Base-by-base conservation (phyloP, 2,888 invertebrate genomes). In the Peribatodes rhomboidaria region DNA sequence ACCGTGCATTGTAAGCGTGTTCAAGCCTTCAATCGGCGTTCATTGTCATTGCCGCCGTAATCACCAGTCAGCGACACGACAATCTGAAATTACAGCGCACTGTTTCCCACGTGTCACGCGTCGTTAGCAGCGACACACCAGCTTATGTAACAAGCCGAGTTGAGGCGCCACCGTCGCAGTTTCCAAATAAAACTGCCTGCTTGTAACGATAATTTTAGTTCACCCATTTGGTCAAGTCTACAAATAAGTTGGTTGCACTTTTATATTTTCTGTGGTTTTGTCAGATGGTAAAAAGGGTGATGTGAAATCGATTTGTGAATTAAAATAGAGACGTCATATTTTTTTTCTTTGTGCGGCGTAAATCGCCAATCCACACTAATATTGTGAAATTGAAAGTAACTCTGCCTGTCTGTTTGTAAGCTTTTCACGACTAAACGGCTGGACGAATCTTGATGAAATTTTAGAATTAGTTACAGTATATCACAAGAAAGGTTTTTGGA, bases 51-150 rank as follows among this genome's bases (percentile, higher is more conserved):
- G 82, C 70, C 79, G 71, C 68, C 68, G 54, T 81, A 79, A 83
- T 80, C 71, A 70, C 60, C 54, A 60, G 20, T 20, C 74, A 73
- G 75, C 74, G 65, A 71, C 71, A 69, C 56, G 58, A 42, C 73
- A 84, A 85, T 84, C 76, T 74, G 72, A 84, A 84, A 86, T 85
- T 80, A 83, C 76, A 75, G 79, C 47, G 27, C 16, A 31, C 39
- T 31, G 31, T 54, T 54, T 61, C 67, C 64, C 68, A 68, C 65
- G 46, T 49, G 53, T 60, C 60, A 60, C 52, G 53, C 42, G 44
- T 60, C 52, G 60, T 46, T 60, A 53, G 16, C 47, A 20, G 2
- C 14, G 7, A 41, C 9, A 10, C 8, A 54, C 41, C 31, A 37
- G 7, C 16, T 33, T 7, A 16, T 14, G 1, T n/a, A 8, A 4